Percentiles rank a stretch among this genome's conserved stretches.
Evolutionary conservation across 2,113 vertebrate species (phyloP).

Genomic region (Phylloscopus trochiloides): DNA sequence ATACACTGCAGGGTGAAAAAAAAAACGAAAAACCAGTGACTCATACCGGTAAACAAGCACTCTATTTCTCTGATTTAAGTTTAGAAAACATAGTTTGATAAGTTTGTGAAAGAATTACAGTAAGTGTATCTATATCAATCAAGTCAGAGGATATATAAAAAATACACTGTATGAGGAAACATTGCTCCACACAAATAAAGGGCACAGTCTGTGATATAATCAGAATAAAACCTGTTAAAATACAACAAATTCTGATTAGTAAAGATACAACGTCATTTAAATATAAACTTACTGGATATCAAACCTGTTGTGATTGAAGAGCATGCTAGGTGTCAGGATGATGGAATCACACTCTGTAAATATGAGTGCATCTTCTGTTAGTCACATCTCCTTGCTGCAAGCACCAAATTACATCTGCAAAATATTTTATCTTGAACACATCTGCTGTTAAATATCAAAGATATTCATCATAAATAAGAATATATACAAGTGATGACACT

Average conservation of each 20-base stretch:
- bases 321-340: background rate
- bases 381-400: background rate
- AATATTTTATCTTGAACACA: background rate
- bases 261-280: background rate
- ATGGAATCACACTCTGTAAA: background rate
- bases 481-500: background rate
- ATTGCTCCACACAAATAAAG: background rate
- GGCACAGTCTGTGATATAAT: background rate
- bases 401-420: background rate
- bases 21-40: background rate
- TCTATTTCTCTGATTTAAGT: background rate
- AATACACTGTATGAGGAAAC: background rate
- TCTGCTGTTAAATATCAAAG: background rate
- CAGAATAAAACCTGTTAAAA: background rate
- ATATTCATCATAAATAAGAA: background rate
- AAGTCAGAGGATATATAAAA: background rate
- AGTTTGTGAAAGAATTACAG: background rate
- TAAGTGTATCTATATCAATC: background rate
- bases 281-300: background rate
- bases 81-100: slow-evolving; percentile 8
- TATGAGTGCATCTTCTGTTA: background rate
- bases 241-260: background rate
- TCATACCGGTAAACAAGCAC: background rate
- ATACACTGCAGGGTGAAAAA: background rate
- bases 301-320: background rate